phyloP scores from a whole-genome alignment of 1,140 invertebrate genomes.

The Oscheius sp. region DNA sequence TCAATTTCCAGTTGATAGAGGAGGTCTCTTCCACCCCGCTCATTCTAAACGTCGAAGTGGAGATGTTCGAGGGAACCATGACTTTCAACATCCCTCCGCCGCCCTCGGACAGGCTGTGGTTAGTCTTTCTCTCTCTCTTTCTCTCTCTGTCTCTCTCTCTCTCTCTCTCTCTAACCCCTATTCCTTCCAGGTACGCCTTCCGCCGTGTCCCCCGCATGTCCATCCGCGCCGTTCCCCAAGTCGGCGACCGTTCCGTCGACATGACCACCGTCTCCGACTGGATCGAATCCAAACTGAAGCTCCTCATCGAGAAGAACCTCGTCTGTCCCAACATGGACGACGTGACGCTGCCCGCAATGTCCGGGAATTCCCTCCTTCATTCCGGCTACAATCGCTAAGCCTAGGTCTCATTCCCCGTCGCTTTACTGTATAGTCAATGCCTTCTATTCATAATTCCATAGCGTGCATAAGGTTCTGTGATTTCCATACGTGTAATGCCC shows the following conservation, averaged over 20 bases:
- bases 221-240: constrained; percentile 55
- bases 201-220: constrained; percentile 49
- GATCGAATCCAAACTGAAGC: constrained; percentile 50
- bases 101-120: constrained; percentile 87
- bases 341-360: constrained; percentile 50
- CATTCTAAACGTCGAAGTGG: constrained; percentile 80
- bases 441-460: too few relatives aligned
- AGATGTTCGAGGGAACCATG: constrained; percentile 76
- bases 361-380: constrained; percentile 48
- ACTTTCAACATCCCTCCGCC: constrained; percentile 89
- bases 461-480: too few relatives aligned
- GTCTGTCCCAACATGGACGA: constrained; percentile 60
- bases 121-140: constrained; percentile 7
- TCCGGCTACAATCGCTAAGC: constrained; percentile 38
- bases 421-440: too few relatives aligned
- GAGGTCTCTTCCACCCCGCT: constrained; percentile 83
- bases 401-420: too few relatives aligned
- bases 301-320: constrained; percentile 57
- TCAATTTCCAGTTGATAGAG: constrained; percentile 59
- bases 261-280: constrained; percentile 54
- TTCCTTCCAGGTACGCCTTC: constrained; percentile 51
- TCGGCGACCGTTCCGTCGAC: constrained; percentile 56
- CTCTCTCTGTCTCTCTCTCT: background rate
- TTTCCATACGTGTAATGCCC: too few relatives aligned
- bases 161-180: background rate